Conservation (phyloP, 2,888 invertebrate genomes). For the Mechanitis messenoides region DNA sequence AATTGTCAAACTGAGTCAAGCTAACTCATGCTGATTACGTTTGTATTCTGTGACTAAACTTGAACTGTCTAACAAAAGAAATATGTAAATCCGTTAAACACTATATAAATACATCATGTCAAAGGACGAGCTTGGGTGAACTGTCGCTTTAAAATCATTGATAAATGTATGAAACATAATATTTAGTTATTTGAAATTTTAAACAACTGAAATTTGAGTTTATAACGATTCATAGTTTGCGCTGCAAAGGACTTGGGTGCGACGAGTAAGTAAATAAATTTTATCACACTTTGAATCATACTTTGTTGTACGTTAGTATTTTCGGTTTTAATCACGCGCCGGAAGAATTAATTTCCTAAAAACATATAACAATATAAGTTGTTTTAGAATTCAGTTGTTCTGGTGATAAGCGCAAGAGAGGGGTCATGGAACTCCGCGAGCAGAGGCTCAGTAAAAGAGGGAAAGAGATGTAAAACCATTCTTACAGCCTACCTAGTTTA, state of each 20-base stretch:
- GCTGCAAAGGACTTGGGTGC: constrained; percentile 36
- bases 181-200: not conserved
- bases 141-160: no score
- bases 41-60: no score
- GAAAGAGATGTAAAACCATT: constrained; percentile 35
- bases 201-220: constrained; percentile 7
- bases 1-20: no score
- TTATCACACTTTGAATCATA: constrained; percentile 35
- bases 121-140: no score
- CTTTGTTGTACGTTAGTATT: constrained; percentile 15
- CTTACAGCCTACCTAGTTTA: constrained; percentile 30
- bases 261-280: constrained; percentile 48
- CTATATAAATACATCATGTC: no score
- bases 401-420: constrained; percentile 66
- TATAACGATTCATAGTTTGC: constrained; percentile 14
- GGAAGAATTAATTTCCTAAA: constrained; percentile 21
- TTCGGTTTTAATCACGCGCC: constrained; percentile 15
- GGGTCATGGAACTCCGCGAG: constrained; percentile 68
- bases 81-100: no score
- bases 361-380: constrained; percentile 36
- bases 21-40: no score
- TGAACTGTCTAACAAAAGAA: no score
- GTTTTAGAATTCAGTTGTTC: constrained; percentile 39
- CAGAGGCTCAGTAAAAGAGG: constrained; percentile 38
- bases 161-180: no score